Evolutionary conservation across 64 coral and sea anemone species (phyloP), one percentile per base, ranked within the genome.

Genomic region (Orbicella faveolata): DNA sequence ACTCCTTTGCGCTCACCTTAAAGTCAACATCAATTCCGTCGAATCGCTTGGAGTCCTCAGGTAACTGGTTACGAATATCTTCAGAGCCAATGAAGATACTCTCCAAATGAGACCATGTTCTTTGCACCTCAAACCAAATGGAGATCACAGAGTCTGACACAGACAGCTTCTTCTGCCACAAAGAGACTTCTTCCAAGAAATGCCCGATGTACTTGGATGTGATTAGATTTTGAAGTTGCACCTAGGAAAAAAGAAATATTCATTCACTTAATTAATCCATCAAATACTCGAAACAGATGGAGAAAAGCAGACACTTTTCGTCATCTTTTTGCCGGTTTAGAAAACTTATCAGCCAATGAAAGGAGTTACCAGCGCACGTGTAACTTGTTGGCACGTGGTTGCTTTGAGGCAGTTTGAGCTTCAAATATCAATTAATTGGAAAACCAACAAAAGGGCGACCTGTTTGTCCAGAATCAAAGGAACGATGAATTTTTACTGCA

Each of bases 201-300:
- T 99, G 97, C 41, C 97, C 97, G 75, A 99, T 99, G 91, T 99
- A 99, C 65, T 99, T 99, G n/a, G 97, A 99, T 41, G 97, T 99
- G 88, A 99, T 99, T 6, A 99, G 83, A 88, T 99, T 99, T 89
- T 99, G 97, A 61, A 99, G 91, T 94, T 99, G 97, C 9, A 97
- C 91, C 91, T 96, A 17, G 2, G 76, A 34, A 88, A 44, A 75
- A 26, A 52, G 41, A 51, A 9, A 23, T 13, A 0, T 18, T 33
- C 2, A 20, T 88, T 13, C 20, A 39, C 26, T 61, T 8, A 13
- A 19, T 13, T 23, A 17, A 34, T 9, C 26, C 61, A 9, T 21
- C 4, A 33, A 4, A 5, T 33, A 19, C 20, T 34, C 0, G 35
- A 64, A 64, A 63, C 0, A 70, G 10, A 67, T 21, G 23, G 21